Evolutionary conservation across 2,888 invertebrate species (phyloP), one percentile per base, ranked within the genome.

Genomic region (Synanthedon tipuliformis): DNA sequence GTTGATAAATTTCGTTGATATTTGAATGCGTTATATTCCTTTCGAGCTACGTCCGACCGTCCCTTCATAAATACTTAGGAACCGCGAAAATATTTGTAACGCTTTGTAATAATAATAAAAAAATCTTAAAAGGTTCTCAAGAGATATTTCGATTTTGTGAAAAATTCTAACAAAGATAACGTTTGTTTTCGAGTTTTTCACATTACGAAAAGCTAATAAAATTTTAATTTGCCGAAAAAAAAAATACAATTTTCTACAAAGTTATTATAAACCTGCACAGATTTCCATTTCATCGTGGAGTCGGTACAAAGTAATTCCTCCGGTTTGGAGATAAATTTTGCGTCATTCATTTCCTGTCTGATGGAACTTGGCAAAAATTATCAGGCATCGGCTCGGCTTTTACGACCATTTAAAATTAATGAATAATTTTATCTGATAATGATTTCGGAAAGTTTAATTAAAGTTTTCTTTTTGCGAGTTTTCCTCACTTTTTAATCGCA

Each of bases 341-440:
- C 73, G 77, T 82, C 78, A 78, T 85, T 84, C 78, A 78, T 85
- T 84, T 83, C 80, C 82, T 79, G 78, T 78, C 78, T 77, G 73
- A 72, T 64, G 68, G 69, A 75, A 75, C 76, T 76, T 71, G 68
- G 73, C 72, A 80, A 82, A 84, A 83, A 84, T 85, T 82, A 84
- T 84, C 81, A 80, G 76, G 66, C 77, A 80, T 84, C 78, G 80
- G 73, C 75, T 73, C 68, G 73, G 68, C 75, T 71, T 74, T 34
- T 73, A 71, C 69, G 73, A 75, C 75, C 75, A 78, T 85, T 85
- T 83, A 78, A 85, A 86, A 85, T 87, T 87, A 85, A 86, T 86
- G 83, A 86, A 84, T 85, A 84, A 83, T 86, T 82, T 85, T 86
- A 86, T 87, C 86, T 80, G 81, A 84, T 85, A 84, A 86, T 79